Conservation (phyloP, 2,113 vertebrate species). For the Hyperoodon ampullatus region DNA sequence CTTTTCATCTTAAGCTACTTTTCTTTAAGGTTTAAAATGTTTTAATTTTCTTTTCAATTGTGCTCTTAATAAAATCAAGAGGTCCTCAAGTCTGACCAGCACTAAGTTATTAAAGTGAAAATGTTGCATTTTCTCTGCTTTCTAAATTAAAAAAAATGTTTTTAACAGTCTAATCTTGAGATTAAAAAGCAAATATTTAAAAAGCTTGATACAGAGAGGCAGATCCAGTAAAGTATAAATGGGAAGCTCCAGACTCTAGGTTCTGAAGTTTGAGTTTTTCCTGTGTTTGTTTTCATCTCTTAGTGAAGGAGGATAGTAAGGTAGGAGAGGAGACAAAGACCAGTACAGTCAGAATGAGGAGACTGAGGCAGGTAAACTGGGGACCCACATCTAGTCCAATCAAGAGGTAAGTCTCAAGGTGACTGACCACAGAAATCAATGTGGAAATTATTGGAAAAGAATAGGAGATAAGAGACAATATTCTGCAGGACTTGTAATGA, state of each 20-base stretch:
- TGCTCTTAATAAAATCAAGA: slow-evolving; percentile 14
- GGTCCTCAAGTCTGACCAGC: not conserved
- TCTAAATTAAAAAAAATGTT: not conserved
- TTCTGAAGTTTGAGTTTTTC: not conserved
- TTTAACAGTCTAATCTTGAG: slow-evolving; percentile 12
- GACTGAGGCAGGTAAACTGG: not conserved
- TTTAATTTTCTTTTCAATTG: not conserved
- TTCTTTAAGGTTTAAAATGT: not conserved
- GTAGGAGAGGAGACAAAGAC: not conserved
- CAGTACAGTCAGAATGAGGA: not conserved
- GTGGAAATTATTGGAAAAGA: not conserved
- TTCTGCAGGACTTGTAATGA: not conserved
- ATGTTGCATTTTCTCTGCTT: not conserved
- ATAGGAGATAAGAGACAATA: not conserved
- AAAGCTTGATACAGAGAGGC: slow-evolving; percentile 14
- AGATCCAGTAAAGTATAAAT: slow-evolving; percentile 13
- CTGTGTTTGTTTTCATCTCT: slow-evolving; percentile 4
- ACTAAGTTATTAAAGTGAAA: slow-evolving; percentile 37
- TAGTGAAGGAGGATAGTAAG: not conserved
- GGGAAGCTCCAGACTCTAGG: not conserved
- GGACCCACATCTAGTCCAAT: not conserved
- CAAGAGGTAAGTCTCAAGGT: not conserved
- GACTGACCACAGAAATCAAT: not conserved
- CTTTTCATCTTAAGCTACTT: slow-evolving; percentile 48
- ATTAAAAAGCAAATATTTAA: slow-evolving; percentile 1